These are phyloP conservation scores for Drosophila diplacantha DNA, from an alignment of 2,888 invertebrate species.

Conservation along the genomic window DNA sequence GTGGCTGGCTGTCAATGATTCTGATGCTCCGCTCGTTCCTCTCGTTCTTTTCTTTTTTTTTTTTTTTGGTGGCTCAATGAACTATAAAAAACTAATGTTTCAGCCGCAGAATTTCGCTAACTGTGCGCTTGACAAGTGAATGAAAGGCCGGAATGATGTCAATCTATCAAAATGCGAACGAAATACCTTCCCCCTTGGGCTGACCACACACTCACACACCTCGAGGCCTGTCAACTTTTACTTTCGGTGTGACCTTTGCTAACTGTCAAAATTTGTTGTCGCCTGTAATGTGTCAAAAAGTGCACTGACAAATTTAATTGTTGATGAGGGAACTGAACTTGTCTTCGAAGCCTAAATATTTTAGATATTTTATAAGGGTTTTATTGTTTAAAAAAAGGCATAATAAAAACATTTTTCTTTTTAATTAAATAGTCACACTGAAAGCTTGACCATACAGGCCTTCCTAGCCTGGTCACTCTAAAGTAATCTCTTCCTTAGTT, in stretches of 20 bases:
- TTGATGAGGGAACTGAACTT: no score
- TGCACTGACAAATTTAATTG: constrained; percentile 1
- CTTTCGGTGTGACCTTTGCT: constrained; percentile 70
- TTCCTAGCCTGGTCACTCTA: not conserved
- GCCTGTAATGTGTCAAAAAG: constrained; percentile 56
- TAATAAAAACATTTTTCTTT: no score
- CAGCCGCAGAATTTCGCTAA: constrained; percentile 30
- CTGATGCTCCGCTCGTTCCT: constrained; percentile 28
- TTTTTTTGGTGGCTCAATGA: constrained; percentile 52
- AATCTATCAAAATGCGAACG: constrained; percentile 69
- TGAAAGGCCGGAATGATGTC: constrained; percentile 52
- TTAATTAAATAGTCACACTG: not conserved
- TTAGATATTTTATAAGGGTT: not conserved
- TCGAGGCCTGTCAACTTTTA: constrained; percentile 57
- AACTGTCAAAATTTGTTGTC: constrained; percentile 66
- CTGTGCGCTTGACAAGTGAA: constrained; percentile 66
- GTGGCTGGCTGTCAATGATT: constrained; percentile 38
- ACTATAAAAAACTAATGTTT: constrained; percentile 60
- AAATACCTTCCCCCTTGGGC: constrained; percentile 9
- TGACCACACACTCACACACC: constrained; percentile 13
- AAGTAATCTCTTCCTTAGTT: no score
- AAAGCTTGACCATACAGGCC: not conserved
- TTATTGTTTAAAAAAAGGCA: no score
- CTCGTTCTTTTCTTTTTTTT: constrained; percentile 11
- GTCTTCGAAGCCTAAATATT: not conserved